These are phyloP conservation scores for Sebastes cheni DNA, from an alignment of 2,797 vertebrate genomes.

Conservation along the genomic window DNA sequence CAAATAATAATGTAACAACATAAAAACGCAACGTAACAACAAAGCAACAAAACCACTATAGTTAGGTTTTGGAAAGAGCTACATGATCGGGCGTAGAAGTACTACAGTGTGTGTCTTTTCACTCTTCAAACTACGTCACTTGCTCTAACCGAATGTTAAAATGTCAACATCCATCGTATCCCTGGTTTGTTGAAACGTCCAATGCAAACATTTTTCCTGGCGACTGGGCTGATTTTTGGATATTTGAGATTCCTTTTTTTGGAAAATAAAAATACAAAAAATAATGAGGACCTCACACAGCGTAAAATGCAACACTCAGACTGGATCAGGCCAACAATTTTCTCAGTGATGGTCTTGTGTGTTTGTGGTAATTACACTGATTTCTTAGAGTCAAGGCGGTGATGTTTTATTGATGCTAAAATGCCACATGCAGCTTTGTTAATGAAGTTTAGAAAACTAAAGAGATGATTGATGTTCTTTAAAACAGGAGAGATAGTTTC, in stretches of 20 bases:
- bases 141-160: too few species aligned
- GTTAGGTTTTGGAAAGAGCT: too few species aligned
- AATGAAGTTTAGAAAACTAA: not conserved
- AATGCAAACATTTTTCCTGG: too few species aligned
- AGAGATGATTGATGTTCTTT: not conserved
- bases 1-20: not conserved
- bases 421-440: conserved; percentile 3
- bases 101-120: too few species aligned
- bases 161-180: too few species aligned
- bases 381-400: conserved; percentile 14
- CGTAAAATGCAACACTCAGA: not conserved
- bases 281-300: conserved; percentile 12
- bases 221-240: not conserved
- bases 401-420: conserved; percentile 21
- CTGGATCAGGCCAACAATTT: conserved; percentile 15
- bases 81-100: too few species aligned
- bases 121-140: too few species aligned
- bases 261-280: not conserved
- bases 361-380: conserved; percentile 32
- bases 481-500: not conserved
- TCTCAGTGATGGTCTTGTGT: conserved; percentile 1
- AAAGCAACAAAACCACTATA: not conserved
- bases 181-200: too few species aligned
- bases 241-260: not conserved
- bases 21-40: not conserved